Base-by-base conservation (phyloP, 2,113 vertebrate genomes). In the Serinus canaria region DNA sequence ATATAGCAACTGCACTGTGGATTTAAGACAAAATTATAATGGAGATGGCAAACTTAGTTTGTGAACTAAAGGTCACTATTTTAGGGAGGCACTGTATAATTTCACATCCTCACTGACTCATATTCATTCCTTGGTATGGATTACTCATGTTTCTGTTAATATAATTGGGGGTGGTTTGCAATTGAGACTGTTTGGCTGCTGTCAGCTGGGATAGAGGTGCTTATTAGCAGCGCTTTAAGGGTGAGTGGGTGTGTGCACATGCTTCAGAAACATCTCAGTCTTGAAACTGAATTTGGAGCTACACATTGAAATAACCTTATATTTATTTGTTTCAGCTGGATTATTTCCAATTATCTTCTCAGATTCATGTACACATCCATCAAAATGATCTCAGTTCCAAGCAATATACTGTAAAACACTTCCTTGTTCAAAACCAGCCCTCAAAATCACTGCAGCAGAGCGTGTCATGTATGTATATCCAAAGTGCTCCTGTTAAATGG, bases 101-200 rank as follows among this genome's bases (percentile, higher is more conserved):
- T 93, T 91, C 72, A 87, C 50, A 70, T 86, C 17, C 13, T 90
- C 91, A 93, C 85, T 96, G 95, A 97, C 85, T 97, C 94, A 96
- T 70, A 79, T 87, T 55, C 75, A 62, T 90, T 90, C 82, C 88
- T 90, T 64, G 52, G 93, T 89, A 70, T 82, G 88, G 83, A 96
- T 96, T 96, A 96, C 85, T 96, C 95, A 96, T 96, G 90, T 93
- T 95, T 83, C 95, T 96, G 93, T 94, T 95, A 93, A 93, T 93
- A 87, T 94, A 93, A 79, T 90, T 93, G 94, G 76, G 82, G 95
- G 94, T 87, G 92, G 90, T 39, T 94, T 93, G 93, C 92, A 88
- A 90, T 70, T 93, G 94, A 94, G 93, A 92, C 88, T 94, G 94
- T 92, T 96, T 95, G 95, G 92, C 90, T 96, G 85, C 90, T 96